A percentile compares a stretch with the other conserved stretches of the same genome.
phyloP scores from a whole-genome alignment of 2,888 invertebrate genomes.

The Julus scanicus region DNA sequence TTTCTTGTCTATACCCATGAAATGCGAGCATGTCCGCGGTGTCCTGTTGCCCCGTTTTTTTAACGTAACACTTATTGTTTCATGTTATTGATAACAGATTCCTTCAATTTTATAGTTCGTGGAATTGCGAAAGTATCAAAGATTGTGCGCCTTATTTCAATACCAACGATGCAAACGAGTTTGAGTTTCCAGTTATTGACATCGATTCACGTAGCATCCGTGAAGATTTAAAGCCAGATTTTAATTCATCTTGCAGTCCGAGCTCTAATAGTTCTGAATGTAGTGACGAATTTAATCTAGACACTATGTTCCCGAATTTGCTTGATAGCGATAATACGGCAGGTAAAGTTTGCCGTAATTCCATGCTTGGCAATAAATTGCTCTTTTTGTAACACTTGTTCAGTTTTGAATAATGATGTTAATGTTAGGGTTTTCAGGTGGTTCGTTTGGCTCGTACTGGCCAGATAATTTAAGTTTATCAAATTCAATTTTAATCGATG shows the following conservation, averaged over 20 bases:
- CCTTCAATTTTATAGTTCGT: slow-evolving; percentile 56
- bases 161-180: background rate
- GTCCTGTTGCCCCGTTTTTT: too few relatives aligned
- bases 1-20: too few relatives aligned
- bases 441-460: background rate
- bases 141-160: slow-evolving; percentile 4
- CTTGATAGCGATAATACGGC: slow-evolving; percentile 49
- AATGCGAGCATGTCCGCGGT: too few relatives aligned
- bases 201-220: background rate
- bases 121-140: slow-evolving; percentile 58
- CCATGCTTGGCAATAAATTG: background rate
- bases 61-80: background rate
- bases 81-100: slow-evolving; percentile 4
- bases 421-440: slow-evolving; percentile 2
- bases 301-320: slow-evolving; percentile 22
- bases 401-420: background rate
- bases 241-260: slow-evolving; percentile 48
- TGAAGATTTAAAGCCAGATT: background rate
- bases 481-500: background rate
- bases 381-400: background rate
- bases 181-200: slow-evolving; percentile 34
- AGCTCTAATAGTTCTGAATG: slow-evolving; percentile 53
- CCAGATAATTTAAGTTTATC: slow-evolving; percentile 9
- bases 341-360: background rate
- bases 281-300: slow-evolving; percentile 48